phyloP scores from a whole-genome alignment of 2,888 invertebrate genomes.

The Urechis unicinctus region DNA sequence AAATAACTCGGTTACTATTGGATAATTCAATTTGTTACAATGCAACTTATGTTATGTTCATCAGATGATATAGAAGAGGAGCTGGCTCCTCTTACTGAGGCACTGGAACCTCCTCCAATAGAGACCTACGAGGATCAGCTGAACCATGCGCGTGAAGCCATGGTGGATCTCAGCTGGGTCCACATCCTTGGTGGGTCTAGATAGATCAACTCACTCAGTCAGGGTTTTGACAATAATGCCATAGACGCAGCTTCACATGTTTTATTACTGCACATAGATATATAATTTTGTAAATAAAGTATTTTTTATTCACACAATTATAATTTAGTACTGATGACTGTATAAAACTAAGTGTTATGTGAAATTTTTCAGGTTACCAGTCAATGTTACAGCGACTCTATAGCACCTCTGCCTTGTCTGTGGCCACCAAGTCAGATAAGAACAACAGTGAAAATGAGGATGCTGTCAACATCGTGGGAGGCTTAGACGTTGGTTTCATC shows the following conservation, averaged over 20 bases:
- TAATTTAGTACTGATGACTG: no score
- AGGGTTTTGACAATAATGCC: not conserved
- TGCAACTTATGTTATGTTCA: not conserved
- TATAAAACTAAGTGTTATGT: no score
- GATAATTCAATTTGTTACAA: not conserved
- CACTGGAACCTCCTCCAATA: conserved; percentile 35
- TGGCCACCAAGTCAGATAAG: not conserved
- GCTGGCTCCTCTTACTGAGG: conserved; percentile 42
- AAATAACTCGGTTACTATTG: not conserved
- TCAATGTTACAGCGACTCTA: conserved; percentile 37
- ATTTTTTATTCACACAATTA: no score
- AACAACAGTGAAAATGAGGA: not conserved
- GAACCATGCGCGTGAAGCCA: conserved; percentile 28
- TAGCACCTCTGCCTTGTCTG: conserved; percentile 12
- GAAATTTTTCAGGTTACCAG: conserved; percentile 37
- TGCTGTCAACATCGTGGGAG: conserved; percentile 14
- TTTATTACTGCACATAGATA: not conserved
- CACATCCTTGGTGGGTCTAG: conserved; percentile 38
- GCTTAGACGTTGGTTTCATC: conserved; percentile 40
- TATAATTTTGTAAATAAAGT: no score
- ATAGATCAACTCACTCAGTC: no score
- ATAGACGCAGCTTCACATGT: not conserved
- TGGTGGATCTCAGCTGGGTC: conserved; percentile 41
- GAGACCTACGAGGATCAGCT: conserved; percentile 45
- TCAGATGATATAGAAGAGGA: conserved; percentile 49